Evolutionary conservation across 2,113 vertebrate species (phyloP).

Genomic region (Ceratotherium simum): DNA sequence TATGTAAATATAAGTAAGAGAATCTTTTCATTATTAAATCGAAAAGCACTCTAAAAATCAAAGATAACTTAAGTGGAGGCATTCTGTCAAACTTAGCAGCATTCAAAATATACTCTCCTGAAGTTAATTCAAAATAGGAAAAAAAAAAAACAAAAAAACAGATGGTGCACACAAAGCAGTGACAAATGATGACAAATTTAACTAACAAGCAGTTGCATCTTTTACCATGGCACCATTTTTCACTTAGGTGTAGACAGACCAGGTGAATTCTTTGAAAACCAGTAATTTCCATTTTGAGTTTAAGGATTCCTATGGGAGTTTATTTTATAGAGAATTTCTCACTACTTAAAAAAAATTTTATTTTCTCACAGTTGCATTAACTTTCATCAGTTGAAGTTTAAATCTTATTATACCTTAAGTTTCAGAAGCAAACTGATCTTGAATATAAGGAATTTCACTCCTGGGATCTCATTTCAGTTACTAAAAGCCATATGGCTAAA

Average conservation of each 20-base stretch:
- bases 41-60: slow-evolving; percentile 24
- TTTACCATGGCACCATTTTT: slow-evolving; percentile 47
- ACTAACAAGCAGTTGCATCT: slow-evolving; percentile 48
- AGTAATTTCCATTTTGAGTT: slow-evolving; percentile 47
- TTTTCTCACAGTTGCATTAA: slow-evolving; percentile 59
- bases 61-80: not conserved
- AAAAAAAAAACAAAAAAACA: slow-evolving; percentile 12
- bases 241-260: slow-evolving; percentile 1
- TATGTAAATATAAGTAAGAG: slow-evolving; percentile 67
- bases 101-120: slow-evolving; percentile 41
- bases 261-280: slow-evolving; percentile 53
- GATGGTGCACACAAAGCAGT: slow-evolving; percentile 14
- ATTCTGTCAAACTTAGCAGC: slow-evolving; percentile 26
- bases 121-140: slow-evolving; percentile 58
- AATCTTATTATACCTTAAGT: slow-evolving; percentile 60
- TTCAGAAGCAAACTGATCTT: slow-evolving; percentile 67
- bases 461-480: slow-evolving; percentile 69
- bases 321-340: slow-evolving; percentile 37
- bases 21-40: slow-evolving; percentile 54
- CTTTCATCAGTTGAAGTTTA: slow-evolving; percentile 45
- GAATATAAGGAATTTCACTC: slow-evolving; percentile 66
- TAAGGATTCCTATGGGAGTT: slow-evolving; percentile 22
- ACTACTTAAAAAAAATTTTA: not conserved
- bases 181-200: slow-evolving; percentile 59
- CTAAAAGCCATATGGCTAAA: slow-evolving; percentile 70